Percentiles rank a stretch among this genome's conserved stretches.
phyloP scores from a whole-genome alignment of 2,113 vertebrate genomes.

The Eolophus roseicapilla region DNA sequence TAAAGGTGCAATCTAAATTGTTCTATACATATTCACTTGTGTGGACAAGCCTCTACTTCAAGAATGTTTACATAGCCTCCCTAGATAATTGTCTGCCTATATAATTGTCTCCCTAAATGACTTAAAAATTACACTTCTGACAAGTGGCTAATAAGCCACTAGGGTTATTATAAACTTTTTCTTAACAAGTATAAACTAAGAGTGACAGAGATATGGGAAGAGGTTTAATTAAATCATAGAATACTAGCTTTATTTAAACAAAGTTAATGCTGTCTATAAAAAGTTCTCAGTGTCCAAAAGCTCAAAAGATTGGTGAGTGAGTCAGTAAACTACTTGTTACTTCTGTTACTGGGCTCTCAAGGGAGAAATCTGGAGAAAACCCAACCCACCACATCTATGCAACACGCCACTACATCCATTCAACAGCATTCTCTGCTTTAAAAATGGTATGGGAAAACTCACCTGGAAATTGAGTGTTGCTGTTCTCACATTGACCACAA shows the following conservation, averaged over 20 bases:
- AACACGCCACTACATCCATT: neutral
- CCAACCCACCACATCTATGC: neutral
- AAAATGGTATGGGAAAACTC: neutral
- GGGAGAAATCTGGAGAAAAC: neutral
- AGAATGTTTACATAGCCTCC: neutral
- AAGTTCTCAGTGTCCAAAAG: neutral
- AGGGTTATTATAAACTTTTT: neutral
- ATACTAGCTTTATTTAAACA: neutral
- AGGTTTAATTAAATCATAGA: neutral
- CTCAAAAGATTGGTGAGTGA: neutral
- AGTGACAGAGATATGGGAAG: neutral
- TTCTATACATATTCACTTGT: neutral
- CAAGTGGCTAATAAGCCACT: neutral
- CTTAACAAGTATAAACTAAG: neutral
- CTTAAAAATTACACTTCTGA: neutral
- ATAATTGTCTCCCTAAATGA: neutral
- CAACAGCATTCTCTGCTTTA: neutral
- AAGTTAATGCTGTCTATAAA: neutral
- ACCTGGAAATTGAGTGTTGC: neutral
- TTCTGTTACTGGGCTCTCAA: neutral
- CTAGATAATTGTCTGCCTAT: neutral
- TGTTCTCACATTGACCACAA: neutral
- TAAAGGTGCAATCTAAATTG: neutral
- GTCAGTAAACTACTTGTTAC: neutral
- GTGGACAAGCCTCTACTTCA: neutral